Conservation (phyloP, 2,113 vertebrate genomes). For the Bos javanicus region DNA sequence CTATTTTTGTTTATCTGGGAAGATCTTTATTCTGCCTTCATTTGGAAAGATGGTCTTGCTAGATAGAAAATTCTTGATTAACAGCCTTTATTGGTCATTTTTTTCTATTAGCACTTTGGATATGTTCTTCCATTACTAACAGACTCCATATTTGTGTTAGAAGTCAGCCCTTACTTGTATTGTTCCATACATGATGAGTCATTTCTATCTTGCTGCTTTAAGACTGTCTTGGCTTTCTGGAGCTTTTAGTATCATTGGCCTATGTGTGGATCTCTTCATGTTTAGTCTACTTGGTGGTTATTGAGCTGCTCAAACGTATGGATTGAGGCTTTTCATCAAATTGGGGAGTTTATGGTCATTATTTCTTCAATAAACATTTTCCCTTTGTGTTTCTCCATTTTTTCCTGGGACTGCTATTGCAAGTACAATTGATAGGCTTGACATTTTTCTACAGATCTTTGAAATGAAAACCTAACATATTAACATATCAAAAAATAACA, state of each 20-base stretch:
- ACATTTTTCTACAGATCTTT: background rate
- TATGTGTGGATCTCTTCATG: background rate
- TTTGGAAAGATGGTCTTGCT: background rate
- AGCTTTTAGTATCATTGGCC: background rate
- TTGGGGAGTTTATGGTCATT: background rate
- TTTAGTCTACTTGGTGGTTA: background rate
- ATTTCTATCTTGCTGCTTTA: background rate
- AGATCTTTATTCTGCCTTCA: background rate
- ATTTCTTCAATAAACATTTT: background rate
- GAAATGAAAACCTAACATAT: background rate
- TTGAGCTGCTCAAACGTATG: background rate
- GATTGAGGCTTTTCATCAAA: background rate
- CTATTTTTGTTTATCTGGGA: background rate
- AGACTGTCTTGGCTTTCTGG: background rate
- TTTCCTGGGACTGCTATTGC: background rate
- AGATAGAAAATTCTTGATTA: background rate
- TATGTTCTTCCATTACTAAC: background rate
- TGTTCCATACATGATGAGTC: background rate
- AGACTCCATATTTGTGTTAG: background rate
- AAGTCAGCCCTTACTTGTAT: background rate
- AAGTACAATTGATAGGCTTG: background rate
- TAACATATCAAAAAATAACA: background rate
- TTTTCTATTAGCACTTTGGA: background rate
- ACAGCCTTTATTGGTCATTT: background rate
- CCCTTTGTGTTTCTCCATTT: background rate